phyloP scores from a whole-genome alignment of 2,797 vertebrate species.

The Balearica regulorum region DNA sequence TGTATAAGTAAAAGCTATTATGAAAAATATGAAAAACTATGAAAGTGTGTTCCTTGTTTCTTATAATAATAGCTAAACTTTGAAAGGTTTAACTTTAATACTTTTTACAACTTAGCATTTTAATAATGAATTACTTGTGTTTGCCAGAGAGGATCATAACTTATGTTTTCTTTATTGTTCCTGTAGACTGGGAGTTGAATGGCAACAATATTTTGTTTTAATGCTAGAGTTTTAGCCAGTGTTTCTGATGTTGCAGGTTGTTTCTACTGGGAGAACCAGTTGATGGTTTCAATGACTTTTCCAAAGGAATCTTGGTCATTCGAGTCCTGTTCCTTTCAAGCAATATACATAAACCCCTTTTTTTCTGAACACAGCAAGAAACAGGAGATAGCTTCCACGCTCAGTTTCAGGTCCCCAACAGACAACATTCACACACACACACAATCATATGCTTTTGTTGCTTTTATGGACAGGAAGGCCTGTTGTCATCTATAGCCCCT shows the following conservation, averaged over 20 bases:
- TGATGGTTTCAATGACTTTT: background rate
- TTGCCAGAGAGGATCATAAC: background rate
- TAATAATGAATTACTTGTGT: background rate
- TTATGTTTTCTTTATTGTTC: background rate
- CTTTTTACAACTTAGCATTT: background rate
- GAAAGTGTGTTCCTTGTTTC: background rate
- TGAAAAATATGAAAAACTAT: background rate
- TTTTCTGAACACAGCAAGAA: background rate
- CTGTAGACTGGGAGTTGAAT: background rate
- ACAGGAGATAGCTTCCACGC: background rate
- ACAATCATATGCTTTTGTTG: background rate
- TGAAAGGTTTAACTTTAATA: background rate
- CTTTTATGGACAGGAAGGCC: background rate
- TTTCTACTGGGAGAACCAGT: background rate
- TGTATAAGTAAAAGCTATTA: background rate
- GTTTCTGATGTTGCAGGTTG: background rate
- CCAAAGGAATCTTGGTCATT: background rate
- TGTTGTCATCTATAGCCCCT: background rate
- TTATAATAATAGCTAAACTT: background rate
- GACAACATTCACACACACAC: background rate
- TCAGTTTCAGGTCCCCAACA: background rate
- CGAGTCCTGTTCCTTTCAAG: background rate
- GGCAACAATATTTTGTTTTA: background rate
- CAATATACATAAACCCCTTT: background rate
- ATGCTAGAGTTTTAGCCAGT: background rate